Conservation (phyloP, 2,113 vertebrate species). For the Tinamus guttatus region DNA sequence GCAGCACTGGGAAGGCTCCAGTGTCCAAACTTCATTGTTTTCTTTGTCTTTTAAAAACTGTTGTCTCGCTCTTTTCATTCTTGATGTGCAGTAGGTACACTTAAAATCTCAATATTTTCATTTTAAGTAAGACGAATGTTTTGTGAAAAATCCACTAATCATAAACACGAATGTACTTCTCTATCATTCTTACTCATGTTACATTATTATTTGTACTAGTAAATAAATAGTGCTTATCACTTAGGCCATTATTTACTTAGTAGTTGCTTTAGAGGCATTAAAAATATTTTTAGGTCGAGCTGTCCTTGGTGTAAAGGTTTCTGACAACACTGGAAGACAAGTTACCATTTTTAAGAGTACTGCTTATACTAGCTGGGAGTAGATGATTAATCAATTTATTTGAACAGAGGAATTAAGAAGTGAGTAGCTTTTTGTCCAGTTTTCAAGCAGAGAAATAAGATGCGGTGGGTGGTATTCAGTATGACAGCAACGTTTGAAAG, state of each 20-base stretch:
- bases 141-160: neutral
- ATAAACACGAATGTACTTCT: neutral
- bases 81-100: neutral
- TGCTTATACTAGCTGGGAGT: constrained; percentile 22
- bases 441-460: neutral
- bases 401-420: neutral
- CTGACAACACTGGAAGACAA: neutral
- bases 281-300: neutral
- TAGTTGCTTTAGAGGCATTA: neutral
- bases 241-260: neutral
- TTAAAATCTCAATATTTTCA: neutral
- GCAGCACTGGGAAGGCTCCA: neutral
- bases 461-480: neutral
- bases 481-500: neutral
- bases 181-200: neutral
- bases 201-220: neutral
- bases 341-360: neutral
- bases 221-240: neutral
- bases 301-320: neutral
- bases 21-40: neutral
- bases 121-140: neutral
- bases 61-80: neutral
- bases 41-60: neutral
- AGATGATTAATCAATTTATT: constrained; percentile 1
- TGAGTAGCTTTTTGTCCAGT: neutral